Percentiles rank a stretch among this genome's conserved stretches.
phyloP scores from a whole-genome alignment of 2,797 vertebrate genomes.

The Siniperca obscura region DNA sequence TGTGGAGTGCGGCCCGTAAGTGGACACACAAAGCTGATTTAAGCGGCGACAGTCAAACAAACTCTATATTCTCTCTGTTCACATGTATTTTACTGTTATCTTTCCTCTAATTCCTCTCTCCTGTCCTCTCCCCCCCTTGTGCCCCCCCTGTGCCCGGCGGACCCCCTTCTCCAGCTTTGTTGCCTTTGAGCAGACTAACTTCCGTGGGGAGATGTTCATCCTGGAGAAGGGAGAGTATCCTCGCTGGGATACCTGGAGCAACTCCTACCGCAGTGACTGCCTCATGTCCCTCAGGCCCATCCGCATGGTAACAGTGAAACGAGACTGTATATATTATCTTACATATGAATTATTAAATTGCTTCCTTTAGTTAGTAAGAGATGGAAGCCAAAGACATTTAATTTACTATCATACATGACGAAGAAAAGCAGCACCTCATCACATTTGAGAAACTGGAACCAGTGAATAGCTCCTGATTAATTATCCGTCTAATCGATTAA shows the following conservation, averaged over 20 bases:
- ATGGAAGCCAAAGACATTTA: neutral
- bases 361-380: neutral
- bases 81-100: neutral
- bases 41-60: slow-evolving; percentile 1
- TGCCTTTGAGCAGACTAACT: slow-evolving; percentile 94
- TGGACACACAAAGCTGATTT: slow-evolving; percentile 58
- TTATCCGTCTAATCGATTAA: neutral
- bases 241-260: slow-evolving; percentile 98
- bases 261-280: slow-evolving; percentile 95
- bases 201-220: slow-evolving; percentile 98
- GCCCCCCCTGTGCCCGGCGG: slow-evolving; percentile 31
- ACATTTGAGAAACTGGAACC: neutral
- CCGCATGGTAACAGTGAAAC: slow-evolving; percentile 86
- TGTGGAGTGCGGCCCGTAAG: slow-evolving; percentile 95
- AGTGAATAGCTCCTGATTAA: neutral
- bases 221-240: slow-evolving; percentile 98
- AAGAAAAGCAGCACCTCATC: too few species aligned
- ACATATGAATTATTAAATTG: neutral
- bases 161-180: slow-evolving; percentile 88
- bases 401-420: too few species aligned
- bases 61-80: neutral
- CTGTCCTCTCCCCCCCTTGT: slow-evolving; percentile 3
- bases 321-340: accelerated
- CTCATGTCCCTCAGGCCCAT: slow-evolving; percentile 95
- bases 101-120: slow-evolving; percentile 46